A percentile compares a stretch with the other conserved stretches of the same genome.
phyloP scores from a whole-genome alignment of 2,113 vertebrate species.

The Otis tarda region DNA sequence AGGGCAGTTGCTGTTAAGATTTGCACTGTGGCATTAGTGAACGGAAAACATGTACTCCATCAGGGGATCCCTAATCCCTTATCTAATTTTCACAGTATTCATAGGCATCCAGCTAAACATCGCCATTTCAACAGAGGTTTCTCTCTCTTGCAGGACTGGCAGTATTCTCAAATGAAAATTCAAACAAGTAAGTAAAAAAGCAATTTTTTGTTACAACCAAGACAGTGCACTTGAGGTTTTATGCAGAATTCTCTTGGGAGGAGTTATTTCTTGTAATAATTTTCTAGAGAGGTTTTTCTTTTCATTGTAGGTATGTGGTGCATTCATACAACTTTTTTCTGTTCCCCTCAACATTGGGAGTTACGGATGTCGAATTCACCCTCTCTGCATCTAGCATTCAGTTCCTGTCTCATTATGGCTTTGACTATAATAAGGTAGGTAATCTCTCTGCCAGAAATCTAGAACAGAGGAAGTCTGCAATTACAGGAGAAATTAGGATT shows the following conservation, averaged over 20 bases:
- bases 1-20: background rate
- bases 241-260: background rate
- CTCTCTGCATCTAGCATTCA: slow-evolving; percentile 74
- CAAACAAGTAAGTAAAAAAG: slow-evolving; percentile 70
- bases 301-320: slow-evolving; percentile 66
- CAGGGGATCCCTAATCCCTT: background rate
- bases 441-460: background rate
- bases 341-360: slow-evolving; percentile 73
- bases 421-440: slow-evolving; percentile 79
- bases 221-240: background rate
- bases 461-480: background rate
- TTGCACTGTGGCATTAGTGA: background rate
- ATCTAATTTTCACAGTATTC: background rate
- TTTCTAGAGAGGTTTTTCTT: background rate
- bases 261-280: background rate
- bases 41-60: background rate
- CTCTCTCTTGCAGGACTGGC: slow-evolving; percentile 66
- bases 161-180: slow-evolving; percentile 69
- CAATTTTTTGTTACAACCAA: background rate
- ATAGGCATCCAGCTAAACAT: background rate
- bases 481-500: background rate
- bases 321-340: slow-evolving; percentile 80
- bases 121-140: background rate
- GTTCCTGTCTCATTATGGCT: slow-evolving; percentile 76
- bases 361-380: slow-evolving; percentile 69